These are phyloP conservation scores for Gymnodraco acuticeps DNA, from an alignment of 2,797 vertebrate species.

Conservation along the genomic window DNA sequence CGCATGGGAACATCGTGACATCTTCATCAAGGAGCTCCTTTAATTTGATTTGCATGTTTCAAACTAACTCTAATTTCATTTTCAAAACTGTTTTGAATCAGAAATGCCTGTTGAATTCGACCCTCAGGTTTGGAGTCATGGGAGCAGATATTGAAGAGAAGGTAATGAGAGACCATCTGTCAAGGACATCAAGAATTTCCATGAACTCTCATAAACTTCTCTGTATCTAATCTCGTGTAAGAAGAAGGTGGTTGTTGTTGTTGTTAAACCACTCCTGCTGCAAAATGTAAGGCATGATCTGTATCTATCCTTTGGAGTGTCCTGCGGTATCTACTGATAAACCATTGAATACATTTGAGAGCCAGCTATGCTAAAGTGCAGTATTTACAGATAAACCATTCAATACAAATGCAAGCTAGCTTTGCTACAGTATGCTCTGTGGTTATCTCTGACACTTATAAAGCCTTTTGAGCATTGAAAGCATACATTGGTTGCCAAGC, in stretches of 20 bases:
- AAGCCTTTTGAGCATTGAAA: conserved; percentile 36
- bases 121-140: conserved; percentile 42
- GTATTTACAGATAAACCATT: conserved; percentile 35
- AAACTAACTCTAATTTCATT: conserved; percentile 58
- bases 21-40: conserved; percentile 46
- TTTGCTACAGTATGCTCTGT: not conserved
- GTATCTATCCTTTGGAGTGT: conserved; percentile 9
- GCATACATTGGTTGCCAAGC: conserved; percentile 20
- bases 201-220: not conserved
- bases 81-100: conserved; percentile 27
- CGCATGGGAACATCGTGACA: conserved; percentile 35
- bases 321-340: conserved; percentile 29
- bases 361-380: not conserved
- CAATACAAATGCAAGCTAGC: conserved; percentile 12
- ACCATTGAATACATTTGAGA: conserved; percentile 7
- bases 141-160: conserved; percentile 25
- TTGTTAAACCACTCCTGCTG: not conserved
- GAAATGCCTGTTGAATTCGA: conserved; percentile 30
- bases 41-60: conserved; percentile 46
- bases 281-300: not conserved
- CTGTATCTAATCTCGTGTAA: not conserved
- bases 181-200: conserved; percentile 9
- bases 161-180: conserved; percentile 11
- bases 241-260: not conserved
- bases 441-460: conserved; percentile 22